phyloP scores from a whole-genome alignment of 2,888 invertebrate genomes.

The Sinohyriopsis cumingii region DNA sequence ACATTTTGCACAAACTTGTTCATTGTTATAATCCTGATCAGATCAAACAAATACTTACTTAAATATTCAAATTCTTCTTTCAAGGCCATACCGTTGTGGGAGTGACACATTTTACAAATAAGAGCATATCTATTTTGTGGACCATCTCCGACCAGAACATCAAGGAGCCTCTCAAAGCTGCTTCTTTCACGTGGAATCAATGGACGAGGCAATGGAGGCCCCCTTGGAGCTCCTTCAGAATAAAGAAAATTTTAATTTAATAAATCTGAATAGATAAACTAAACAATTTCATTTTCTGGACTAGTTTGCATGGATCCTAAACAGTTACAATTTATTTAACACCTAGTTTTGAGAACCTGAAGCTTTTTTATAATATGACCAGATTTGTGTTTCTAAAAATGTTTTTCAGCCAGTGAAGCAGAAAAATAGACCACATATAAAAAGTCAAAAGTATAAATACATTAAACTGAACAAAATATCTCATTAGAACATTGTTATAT shows the following conservation, averaged over 20 bases:
- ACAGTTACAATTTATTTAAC: neutral
- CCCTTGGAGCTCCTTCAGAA: slow-evolving; percentile 49
- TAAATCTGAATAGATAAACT: no score
- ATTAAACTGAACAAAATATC: no score
- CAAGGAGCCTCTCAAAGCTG: slow-evolving; percentile 90
- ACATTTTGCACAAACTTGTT: no score
- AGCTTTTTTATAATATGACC: no score
- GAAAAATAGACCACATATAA: no score
- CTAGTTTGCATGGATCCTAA: neutral
- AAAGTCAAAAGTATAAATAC: no score
- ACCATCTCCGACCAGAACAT: slow-evolving; percentile 95
- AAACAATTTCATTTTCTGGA: neutral
- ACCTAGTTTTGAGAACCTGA: neutral
- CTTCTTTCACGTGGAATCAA: slow-evolving; percentile 84
- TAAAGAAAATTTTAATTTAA: slow-evolving; percentile 3
- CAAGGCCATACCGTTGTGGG: slow-evolving; percentile 93
- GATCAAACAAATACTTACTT: slow-evolving; percentile 69
- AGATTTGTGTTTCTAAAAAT: no score
- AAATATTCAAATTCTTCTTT: slow-evolving; percentile 82
- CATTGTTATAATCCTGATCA: no score
- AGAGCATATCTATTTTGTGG: slow-evolving; percentile 95
- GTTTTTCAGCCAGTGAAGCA: no score
- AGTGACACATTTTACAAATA: slow-evolving; percentile 90
- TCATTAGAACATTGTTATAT: no score
- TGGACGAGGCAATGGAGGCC: slow-evolving; percentile 75